Evolutionary conservation across 1,140 invertebrate genomes (phyloP).

Genomic region (Orchestia grillus): DNA sequence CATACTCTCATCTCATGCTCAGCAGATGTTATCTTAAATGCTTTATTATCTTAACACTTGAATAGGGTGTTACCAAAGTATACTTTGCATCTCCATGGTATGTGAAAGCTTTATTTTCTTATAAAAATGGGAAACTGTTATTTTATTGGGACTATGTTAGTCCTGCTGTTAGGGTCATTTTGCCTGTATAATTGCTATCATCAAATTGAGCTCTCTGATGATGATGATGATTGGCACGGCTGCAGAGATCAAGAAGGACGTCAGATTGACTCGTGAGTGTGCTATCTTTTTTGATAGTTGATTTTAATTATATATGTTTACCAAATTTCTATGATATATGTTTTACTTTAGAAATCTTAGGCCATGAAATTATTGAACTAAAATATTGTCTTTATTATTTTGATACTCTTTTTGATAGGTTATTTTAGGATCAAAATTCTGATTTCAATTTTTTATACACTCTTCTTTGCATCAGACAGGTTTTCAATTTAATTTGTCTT

Average conservation of each 20-base stretch:
- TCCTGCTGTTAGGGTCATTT: slow-evolving; percentile 63
- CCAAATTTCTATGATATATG: slow-evolving; percentile 55
- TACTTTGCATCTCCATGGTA: neutral
- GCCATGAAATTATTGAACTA: neutral
- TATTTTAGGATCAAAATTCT: too few species aligned
- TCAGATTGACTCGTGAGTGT: slow-evolving; percentile 26
- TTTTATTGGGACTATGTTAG: slow-evolving; percentile 62
- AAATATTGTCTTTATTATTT: neutral
- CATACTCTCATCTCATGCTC: too few species aligned
- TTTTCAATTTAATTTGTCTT: too few species aligned
- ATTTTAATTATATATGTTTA: neutral
- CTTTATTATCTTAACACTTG: neutral
- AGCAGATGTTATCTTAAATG: too few species aligned
- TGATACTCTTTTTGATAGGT: neutral
- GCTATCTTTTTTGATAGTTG: slow-evolving; percentile 21
- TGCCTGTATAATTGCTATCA: slow-evolving; percentile 65
- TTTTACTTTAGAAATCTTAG: neutral
- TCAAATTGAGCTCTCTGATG: slow-evolving; percentile 58
- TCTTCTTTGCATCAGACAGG: too few species aligned
- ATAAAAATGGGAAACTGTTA: slow-evolving; percentile 64
- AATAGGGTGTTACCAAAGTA: neutral
- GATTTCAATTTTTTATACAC: too few species aligned
- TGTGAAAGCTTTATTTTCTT: neutral
- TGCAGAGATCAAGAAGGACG: slow-evolving; percentile 64
- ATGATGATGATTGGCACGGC: slow-evolving; percentile 64